Percentiles rank a stretch among this genome's conserved stretches.
phyloP scores from a whole-genome alignment of 2,888 invertebrate genomes.

The Panzeria rudis region DNA sequence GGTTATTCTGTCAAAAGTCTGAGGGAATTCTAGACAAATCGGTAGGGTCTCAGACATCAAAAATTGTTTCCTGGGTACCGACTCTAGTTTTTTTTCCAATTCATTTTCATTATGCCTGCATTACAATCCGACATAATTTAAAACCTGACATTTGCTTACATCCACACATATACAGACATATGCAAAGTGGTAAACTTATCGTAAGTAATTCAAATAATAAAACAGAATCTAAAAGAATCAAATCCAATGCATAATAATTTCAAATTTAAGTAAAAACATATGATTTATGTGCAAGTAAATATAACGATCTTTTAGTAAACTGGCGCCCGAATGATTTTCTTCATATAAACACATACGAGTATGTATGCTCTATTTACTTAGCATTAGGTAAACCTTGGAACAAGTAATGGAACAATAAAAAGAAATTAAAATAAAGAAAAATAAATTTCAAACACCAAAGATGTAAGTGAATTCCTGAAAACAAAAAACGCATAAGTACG shows the following conservation, averaged over 20 bases:
- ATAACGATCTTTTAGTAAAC: neutral
- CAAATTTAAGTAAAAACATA: neutral
- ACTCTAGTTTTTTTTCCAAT: neutral
- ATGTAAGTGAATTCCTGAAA: constrained; percentile 28
- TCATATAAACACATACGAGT: constrained; percentile 25
- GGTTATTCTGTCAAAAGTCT: too few species aligned
- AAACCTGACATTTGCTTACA: constrained; percentile 46
- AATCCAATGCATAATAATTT: neutral
- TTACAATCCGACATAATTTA: constrained; percentile 45
- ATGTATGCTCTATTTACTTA: constrained; percentile 14
- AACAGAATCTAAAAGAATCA: constrained; percentile 30
- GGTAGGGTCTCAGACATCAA: too few species aligned
- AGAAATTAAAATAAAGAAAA: constrained; percentile 27
- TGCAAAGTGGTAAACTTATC: constrained; percentile 43
- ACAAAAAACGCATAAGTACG: neutral
- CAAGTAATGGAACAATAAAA: constrained; percentile 58
- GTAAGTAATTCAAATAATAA: neutral
- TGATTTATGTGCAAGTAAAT: neutral
- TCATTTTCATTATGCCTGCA: neutral
- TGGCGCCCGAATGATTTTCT: neutral
- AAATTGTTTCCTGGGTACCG: too few species aligned
- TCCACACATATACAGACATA: neutral
- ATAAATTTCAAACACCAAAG: constrained; percentile 30
- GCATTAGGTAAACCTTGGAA: constrained; percentile 48
- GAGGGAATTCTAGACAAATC: too few species aligned